Evolutionary conservation across 37 sponge, comb jelly and placozoan genomes (phyloP), one percentile per base, ranked within the genome.

Genomic region (Diacarnus erythraeanus): DNA sequence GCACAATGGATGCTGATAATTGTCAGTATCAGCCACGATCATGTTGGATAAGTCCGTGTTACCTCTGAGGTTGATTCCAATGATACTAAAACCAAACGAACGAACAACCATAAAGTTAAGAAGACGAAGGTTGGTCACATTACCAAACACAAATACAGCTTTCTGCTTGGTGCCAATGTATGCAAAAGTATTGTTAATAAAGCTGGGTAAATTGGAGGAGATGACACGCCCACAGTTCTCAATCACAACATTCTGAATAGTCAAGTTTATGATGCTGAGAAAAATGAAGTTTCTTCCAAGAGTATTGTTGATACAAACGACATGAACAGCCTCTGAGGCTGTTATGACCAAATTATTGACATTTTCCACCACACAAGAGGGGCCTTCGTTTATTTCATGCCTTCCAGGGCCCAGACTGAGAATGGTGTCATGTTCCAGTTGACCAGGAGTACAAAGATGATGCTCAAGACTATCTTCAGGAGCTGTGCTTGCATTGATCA

Each of bases 191-290:
- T 57, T 12, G 31, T 60, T 81, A 26, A 81, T 44, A 39, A 61
- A 40, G 20, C 30, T 27, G 15, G 73, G 73, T 3, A 81, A 58
- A 10, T 20, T 34, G 15, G 23, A 2, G 0, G 81, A 64, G 42
- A 81, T 23, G 2, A 15, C 43, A 10, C 42, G 20, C 2, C 81
- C 81, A 72, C 81, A 81, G 41, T 57, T 71, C 1, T 3, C 27
- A 0, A 81, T 12, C 43, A 27, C 33, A 29, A 81, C 3, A 27
- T 81, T 58, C 36, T 71, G 61, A 18, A 81, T 30, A 0, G 25
- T 35, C 34, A 81, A 59, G 43, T 72, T 72, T 29, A 61, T 72
- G n/a, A 81, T 41, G 29, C 72, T 81, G 44, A 81, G 31, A 40
- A 81, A 81, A 18, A 59, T 27, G 29, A 81, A 70, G 63, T 43